phyloP scores from a whole-genome alignment of 2,113 vertebrate genomes.

The Ahaetulla prasina region DNA sequence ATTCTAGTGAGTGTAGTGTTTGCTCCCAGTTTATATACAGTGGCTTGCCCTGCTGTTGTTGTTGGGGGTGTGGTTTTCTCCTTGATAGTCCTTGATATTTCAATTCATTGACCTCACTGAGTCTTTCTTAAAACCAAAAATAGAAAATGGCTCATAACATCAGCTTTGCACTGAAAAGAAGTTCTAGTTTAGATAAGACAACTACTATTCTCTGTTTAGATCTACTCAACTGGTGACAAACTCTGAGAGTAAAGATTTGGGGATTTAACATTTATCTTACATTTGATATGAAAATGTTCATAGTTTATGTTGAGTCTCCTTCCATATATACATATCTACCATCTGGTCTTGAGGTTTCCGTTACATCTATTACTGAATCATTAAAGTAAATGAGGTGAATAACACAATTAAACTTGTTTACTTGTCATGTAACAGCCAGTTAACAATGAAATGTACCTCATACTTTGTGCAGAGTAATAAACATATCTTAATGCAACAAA shows the following conservation, averaged over 20 bases:
- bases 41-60: neutral
- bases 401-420: conserved; percentile 77
- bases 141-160: neutral
- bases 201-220: conserved; percentile 44
- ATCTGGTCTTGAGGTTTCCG: conserved; percentile 75
- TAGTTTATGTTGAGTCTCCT: conserved; percentile 61
- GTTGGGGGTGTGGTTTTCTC: neutral
- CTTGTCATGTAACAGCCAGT: conserved; percentile 71
- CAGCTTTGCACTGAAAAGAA: neutral
- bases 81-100: neutral
- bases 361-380: conserved; percentile 77
- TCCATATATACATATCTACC: conserved; percentile 53
- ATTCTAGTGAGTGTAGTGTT: neutral
- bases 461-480: conserved; percentile 36
- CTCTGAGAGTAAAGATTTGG: conserved; percentile 36
- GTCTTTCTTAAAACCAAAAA: neutral
- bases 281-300: conserved; percentile 70
- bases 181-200: neutral
- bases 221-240: conserved; percentile 72
- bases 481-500: neutral
- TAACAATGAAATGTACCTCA: conserved; percentile 69
- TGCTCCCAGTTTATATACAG: neutral
- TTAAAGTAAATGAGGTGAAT: conserved; percentile 80
- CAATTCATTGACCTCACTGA: neutral
- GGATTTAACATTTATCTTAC: conserved; percentile 71